These are phyloP conservation scores for Volucella inanis DNA, from an alignment of 2,888 invertebrate genomes.

Conservation along the genomic window DNA sequence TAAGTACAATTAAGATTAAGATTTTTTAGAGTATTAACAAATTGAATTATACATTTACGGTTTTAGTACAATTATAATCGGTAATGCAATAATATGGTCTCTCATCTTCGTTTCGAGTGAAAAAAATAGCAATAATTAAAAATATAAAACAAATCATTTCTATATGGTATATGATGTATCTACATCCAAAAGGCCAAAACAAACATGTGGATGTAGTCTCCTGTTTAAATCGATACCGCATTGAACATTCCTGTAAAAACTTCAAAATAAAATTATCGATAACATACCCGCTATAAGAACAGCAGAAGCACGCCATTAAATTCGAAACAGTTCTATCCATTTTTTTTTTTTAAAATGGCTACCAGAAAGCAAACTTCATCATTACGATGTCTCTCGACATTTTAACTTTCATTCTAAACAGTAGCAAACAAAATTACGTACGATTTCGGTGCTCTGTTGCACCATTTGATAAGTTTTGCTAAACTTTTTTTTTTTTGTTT, in stretches of 20 bases:
- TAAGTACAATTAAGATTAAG: no score
- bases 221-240: neutral
- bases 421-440: constrained; percentile 74
- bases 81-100: no score
- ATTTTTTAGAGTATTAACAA: no score
- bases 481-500: constrained; percentile 58
- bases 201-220: neutral
- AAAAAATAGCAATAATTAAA: no score
- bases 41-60: no score
- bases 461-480: constrained; percentile 64
- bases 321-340: constrained; percentile 68
- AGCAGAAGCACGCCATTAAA: constrained; percentile 53
- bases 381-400: constrained; percentile 67
- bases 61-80: no score
- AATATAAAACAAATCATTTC: no score
- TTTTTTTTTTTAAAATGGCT: constrained; percentile 67
- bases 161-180: no score
- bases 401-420: constrained; percentile 74
- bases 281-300: constrained; percentile 43
- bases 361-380: constrained; percentile 63
- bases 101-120: no score
- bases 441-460: constrained; percentile 73
- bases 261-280: constrained; percentile 44
- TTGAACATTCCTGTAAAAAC: neutral
- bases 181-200: neutral